Evolutionary conservation across 2,113 vertebrate genomes (phyloP).

Genomic region (Otis tarda): DNA sequence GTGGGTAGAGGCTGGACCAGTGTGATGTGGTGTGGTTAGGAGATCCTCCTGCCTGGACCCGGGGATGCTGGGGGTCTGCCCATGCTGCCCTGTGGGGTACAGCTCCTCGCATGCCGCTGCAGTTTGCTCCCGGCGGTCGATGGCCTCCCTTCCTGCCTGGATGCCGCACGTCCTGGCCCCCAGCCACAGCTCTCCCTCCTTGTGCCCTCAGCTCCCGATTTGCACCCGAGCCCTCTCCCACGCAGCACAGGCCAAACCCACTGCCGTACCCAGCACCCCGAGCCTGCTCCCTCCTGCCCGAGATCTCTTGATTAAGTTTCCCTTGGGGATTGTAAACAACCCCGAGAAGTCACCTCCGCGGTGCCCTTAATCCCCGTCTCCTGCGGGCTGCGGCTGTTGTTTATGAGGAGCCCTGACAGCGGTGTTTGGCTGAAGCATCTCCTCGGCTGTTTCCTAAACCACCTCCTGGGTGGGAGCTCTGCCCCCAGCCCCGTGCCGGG

Average conservation of each 20-base stretch:
- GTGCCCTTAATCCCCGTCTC: background rate
- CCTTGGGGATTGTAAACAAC: background rate
- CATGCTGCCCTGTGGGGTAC: background rate
- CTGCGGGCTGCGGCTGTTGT: background rate
- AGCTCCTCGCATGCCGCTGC: accelerated
- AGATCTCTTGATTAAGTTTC: background rate
- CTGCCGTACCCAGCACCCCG: accelerated
- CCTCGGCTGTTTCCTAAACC: background rate
- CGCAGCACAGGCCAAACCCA: accelerated
- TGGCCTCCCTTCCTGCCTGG: background rate
- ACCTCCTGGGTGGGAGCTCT: background rate
- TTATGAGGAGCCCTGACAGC: background rate
- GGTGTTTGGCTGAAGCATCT: background rate
- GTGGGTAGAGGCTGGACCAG: background rate
- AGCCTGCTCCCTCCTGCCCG: background rate
- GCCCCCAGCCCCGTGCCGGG: background rate
- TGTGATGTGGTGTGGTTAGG: too few species aligned
- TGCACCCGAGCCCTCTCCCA: background rate
- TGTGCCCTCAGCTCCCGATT: background rate
- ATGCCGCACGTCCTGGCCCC: background rate
- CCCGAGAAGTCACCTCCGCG: background rate
- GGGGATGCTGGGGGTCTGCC: background rate
- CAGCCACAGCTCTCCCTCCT: background rate
- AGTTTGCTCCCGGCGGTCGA: background rate
- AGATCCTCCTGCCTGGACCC: background rate